Conservation (phyloP, 2,888 invertebrate species). For the Epsilonema sp. region DNA sequence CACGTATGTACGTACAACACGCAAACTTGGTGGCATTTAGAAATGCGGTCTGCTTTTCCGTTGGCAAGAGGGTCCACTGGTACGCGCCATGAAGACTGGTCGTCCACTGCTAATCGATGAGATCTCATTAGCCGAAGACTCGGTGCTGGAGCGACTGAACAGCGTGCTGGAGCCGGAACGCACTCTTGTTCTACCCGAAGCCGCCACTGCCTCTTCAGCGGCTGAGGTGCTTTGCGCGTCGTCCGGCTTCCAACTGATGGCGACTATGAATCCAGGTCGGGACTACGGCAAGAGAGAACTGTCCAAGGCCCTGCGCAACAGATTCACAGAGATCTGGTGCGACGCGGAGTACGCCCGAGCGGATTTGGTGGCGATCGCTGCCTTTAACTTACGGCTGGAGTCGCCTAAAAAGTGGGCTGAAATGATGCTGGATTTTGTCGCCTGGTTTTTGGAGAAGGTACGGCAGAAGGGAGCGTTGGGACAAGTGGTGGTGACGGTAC, state of each 20-base stretch:
- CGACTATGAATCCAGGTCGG: conserved; percentile 98
- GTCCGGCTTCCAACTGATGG: conserved; percentile 64
- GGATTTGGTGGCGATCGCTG: conserved; percentile 59
- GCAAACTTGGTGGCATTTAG: neutral
- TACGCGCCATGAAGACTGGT: conserved; percentile 69
- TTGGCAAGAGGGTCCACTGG: conserved; percentile 90
- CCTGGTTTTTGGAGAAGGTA: conserved; percentile 11
- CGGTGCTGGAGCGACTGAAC: conserved; percentile 86
- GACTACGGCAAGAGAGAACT: conserved; percentile 96
- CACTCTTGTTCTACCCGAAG: neutral
- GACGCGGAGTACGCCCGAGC: conserved; percentile 45
- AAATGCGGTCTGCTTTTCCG: conserved; percentile 48
- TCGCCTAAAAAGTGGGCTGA: no score
- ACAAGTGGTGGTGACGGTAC: no score
- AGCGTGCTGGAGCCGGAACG: conserved; percentile 80
- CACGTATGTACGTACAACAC: neutral
- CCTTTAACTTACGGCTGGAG: conserved; percentile 53
- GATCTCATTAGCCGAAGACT: conserved; percentile 94
- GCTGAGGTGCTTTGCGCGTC: conserved; percentile 33
- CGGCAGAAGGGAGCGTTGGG: no score
- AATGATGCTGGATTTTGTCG: conserved; percentile 51
- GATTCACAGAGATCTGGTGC: conserved; percentile 98
- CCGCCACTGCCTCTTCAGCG: neutral
- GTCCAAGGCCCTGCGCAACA: conserved; percentile 83
- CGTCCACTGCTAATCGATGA: conserved; percentile 83